These are phyloP conservation scores for Pseudomugil tenellus DNA, from an alignment of 2,797 vertebrate species.

Conservation along the genomic window DNA sequence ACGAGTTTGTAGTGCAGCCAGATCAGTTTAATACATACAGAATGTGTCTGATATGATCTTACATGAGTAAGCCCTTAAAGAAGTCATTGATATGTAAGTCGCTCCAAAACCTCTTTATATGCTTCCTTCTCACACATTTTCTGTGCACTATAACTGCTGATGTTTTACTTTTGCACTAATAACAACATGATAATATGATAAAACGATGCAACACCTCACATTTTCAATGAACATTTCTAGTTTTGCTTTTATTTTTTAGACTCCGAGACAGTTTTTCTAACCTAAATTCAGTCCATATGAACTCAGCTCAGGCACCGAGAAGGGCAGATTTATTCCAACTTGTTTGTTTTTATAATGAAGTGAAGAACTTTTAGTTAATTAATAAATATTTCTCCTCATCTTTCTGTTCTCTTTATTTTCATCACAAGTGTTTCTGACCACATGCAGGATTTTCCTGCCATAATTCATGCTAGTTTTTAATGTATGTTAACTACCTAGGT, in stretches of 20 bases:
- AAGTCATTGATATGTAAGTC: background rate
- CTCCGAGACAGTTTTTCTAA: background rate
- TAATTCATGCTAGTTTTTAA: background rate
- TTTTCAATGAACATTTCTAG: too few relatives aligned
- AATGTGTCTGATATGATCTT: background rate
- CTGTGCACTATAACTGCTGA: background rate
- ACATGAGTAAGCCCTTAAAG: background rate
- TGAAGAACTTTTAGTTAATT: background rate
- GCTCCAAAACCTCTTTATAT: too few relatives aligned
- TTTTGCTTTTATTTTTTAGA: too few relatives aligned
- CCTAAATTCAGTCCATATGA: background rate
- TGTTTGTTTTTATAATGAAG: background rate
- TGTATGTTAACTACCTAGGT: background rate
- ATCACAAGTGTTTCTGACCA: background rate
- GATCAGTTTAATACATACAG: background rate
- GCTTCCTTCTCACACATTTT: too few relatives aligned
- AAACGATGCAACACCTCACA: too few relatives aligned
- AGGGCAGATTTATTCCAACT: background rate
- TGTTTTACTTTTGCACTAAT: background rate
- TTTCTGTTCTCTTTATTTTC: too few relatives aligned
- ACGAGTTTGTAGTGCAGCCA: background rate
- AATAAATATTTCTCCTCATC: too few relatives aligned
- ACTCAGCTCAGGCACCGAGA: background rate
- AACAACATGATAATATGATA: background rate
- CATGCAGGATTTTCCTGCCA: background rate